These are phyloP conservation scores for Psilanteris sp. DNA, from an alignment of 1,140 invertebrate species.

Conservation along the genomic window DNA sequence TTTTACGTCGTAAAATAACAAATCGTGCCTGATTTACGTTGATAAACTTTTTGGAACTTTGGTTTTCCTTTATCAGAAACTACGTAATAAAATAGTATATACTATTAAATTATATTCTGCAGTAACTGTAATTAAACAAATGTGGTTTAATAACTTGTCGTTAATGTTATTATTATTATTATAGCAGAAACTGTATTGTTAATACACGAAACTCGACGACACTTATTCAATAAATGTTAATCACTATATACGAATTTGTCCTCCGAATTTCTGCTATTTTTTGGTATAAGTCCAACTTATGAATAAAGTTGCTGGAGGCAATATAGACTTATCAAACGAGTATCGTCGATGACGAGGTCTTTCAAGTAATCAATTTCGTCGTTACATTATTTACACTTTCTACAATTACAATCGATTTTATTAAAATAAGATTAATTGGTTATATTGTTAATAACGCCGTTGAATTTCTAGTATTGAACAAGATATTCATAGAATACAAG, in stretches of 20 bases:
- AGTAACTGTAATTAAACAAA: conserved; percentile 49
- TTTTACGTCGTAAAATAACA: no score
- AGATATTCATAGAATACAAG: conserved; percentile 48
- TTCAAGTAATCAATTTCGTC: no score
- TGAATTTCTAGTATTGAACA: conserved; percentile 30
- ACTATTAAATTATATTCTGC: no score
- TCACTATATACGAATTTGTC: conserved; percentile 1
- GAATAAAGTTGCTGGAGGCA: conserved; percentile 9
- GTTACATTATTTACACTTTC: conserved; percentile 59
- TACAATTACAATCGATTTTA: conserved; percentile 45
- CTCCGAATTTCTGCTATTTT: not conserved
- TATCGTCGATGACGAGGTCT: conserved; percentile 58
- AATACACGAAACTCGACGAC: conserved; percentile 49
- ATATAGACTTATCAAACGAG: conserved; percentile 55
- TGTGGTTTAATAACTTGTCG: no score
- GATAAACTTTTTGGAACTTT: no score
- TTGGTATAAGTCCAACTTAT: conserved; percentile 7
- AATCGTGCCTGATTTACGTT: no score
- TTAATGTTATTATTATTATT: conserved; percentile 36
- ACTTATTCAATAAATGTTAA: conserved; percentile 53
- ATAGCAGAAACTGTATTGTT: conserved; percentile 22
- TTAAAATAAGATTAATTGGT: conserved; percentile 36
- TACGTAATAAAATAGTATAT: no score
- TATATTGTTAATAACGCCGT: conserved; percentile 34
- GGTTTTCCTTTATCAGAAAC: no score